A percentile compares a stretch with the other conserved stretches of the same genome.
Conservation (phyloP, 2,113 vertebrate genomes). For the Gymnorhina tibicen region DNA sequence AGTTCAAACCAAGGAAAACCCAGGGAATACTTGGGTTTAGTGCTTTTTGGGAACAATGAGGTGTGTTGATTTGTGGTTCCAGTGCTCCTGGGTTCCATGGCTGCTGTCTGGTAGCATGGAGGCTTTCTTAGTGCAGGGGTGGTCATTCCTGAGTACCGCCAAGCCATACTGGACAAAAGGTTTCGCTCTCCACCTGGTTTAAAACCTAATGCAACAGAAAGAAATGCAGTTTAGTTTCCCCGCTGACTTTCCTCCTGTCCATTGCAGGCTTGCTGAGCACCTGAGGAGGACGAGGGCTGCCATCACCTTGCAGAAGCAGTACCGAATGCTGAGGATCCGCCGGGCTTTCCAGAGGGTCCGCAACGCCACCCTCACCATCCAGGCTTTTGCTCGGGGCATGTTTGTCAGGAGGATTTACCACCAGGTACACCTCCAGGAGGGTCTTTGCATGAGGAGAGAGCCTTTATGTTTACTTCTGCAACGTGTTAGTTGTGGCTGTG, state of each 20-base stretch:
- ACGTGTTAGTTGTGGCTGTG: not conserved
- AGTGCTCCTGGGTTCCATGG: not conserved
- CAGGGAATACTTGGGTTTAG: not conserved
- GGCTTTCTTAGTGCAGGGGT: not conserved
- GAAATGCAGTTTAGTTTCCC: not conserved
- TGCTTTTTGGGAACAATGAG: not conserved
- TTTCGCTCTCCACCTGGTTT: not conserved
- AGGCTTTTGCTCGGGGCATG: conserved; percentile 87
- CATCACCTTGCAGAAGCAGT: conserved; percentile 86
- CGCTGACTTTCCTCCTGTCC: not conserved
- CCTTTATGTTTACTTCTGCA: accelerated
- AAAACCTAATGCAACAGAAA: not conserved
- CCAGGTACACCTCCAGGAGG: conserved; percentile 70
- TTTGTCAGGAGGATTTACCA: conserved; percentile 80
- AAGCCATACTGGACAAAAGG: not conserved
- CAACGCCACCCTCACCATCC: conserved; percentile 77
- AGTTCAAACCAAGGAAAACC: not conserved
- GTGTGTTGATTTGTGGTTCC: not conserved
- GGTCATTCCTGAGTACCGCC: not conserved
- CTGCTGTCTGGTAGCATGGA: not conserved
- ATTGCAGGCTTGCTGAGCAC: conserved; percentile 75
- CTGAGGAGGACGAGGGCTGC: conserved; percentile 81
- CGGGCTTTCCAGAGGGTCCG: conserved; percentile 70
- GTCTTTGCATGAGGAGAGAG: not conserved
- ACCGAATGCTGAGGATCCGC: conserved; percentile 79